These are phyloP conservation scores for Smutsia gigantea DNA, from an alignment of 2,797 vertebrate genomes.

Conservation along the genomic window DNA sequence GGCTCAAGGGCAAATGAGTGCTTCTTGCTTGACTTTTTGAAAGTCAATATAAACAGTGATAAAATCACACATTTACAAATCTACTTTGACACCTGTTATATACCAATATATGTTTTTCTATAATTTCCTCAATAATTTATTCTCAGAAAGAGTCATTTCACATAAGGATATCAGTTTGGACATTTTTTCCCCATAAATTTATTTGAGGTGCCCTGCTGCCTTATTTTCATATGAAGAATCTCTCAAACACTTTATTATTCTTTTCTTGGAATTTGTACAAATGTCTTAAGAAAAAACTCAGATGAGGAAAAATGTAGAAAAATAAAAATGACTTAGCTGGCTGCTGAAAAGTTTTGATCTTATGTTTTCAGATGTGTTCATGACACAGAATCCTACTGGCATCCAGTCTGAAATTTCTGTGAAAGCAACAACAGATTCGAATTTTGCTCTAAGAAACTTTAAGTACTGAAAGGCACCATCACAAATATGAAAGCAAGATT, in stretches of 20 bases:
- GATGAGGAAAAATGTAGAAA: neutral
- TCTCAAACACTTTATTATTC: neutral
- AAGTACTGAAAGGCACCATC: slow-evolving; percentile 48
- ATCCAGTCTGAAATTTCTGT: slow-evolving; percentile 51
- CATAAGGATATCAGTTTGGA: neutral
- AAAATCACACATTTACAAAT: neutral
- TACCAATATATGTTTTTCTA: neutral
- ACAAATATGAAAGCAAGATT: neutral
- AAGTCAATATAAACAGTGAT: neutral
- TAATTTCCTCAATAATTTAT: neutral
- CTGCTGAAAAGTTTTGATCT: slow-evolving; percentile 51
- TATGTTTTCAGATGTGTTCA: slow-evolving; percentile 70
- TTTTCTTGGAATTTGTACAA: neutral
- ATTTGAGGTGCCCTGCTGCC: neutral
- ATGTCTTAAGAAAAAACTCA: neutral
- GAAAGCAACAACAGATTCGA: slow-evolving; percentile 60
- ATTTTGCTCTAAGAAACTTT: slow-evolving; percentile 64
- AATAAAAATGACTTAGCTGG: neutral
- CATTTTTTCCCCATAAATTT: neutral
- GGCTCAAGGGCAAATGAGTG: neutral
- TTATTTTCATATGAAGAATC: slow-evolving; percentile 49
- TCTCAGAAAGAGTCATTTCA: neutral
- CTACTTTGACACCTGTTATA: neutral
- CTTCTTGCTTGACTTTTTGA: neutral
- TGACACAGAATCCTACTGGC: neutral